These are phyloP conservation scores for Nannoperca obscura DNA, from an alignment of 2,797 vertebrate genomes.

Conservation along the genomic window DNA sequence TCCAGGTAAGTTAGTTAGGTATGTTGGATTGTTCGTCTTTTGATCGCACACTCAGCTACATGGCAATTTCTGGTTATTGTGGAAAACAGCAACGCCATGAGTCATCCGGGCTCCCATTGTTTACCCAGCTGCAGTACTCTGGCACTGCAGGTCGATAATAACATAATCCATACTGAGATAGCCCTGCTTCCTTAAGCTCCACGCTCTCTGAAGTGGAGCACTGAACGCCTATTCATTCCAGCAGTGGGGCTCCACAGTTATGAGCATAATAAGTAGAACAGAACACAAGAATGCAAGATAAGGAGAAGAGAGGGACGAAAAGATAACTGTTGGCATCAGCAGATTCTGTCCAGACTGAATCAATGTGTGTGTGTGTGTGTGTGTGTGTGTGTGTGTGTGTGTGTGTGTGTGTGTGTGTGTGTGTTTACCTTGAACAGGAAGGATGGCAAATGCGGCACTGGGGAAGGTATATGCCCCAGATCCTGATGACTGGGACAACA, in stretches of 20 bases:
- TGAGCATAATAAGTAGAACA: slow-evolving; percentile 82
- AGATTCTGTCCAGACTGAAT: slow-evolving; percentile 75
- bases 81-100: slow-evolving; percentile 65
- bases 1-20: slow-evolving; percentile 52
- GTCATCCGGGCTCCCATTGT: slow-evolving; percentile 77
- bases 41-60: slow-evolving; percentile 61
- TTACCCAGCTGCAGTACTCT: slow-evolving; percentile 79
- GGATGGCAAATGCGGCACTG: slow-evolving; percentile 85
- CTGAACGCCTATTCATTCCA: slow-evolving; percentile 79
- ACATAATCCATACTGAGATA: slow-evolving; percentile 86
- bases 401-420: slow-evolving; percentile 51
- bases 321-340: slow-evolving; percentile 82
- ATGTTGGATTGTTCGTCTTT: slow-evolving; percentile 62
- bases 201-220: slow-evolving; percentile 80
- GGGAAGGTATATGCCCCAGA: slow-evolving; percentile 93
- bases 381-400: slow-evolving; percentile 59
- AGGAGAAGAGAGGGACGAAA: slow-evolving; percentile 76
- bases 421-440: slow-evolving; percentile 86
- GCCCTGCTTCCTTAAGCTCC: slow-evolving; percentile 79
- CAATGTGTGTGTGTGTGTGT: slow-evolving; percentile 51
- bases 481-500: slow-evolving; percentile 95
- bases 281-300: slow-evolving; percentile 82
- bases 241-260: slow-evolving; percentile 79
- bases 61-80: slow-evolving; percentile 73
- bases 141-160: slow-evolving; percentile 81